Conservation (phyloP, 2,113 vertebrate genomes). For the Motacilla alba region DNA sequence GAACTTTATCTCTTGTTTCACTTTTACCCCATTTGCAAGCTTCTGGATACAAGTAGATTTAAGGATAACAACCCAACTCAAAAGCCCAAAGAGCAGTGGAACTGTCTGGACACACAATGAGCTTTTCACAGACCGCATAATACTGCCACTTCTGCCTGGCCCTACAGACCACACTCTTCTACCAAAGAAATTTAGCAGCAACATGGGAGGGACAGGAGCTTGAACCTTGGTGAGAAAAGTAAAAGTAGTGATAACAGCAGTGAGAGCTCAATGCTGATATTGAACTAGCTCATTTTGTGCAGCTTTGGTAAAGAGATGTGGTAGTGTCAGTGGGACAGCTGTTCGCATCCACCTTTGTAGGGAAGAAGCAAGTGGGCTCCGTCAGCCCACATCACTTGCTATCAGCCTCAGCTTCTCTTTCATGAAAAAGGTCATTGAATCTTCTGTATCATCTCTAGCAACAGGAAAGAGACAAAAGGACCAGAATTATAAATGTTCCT, state of each 20-base stretch:
- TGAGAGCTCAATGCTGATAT: accelerated
- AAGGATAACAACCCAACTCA: not conserved
- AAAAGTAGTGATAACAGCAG: not conserved
- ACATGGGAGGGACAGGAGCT: not conserved
- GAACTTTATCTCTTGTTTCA: not conserved
- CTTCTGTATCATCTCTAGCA: not conserved
- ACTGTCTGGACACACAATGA: not conserved
- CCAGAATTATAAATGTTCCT: not conserved
- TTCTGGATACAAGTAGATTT: not conserved
- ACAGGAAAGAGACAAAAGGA: not conserved
- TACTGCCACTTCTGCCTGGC: not conserved
- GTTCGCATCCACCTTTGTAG: not conserved
- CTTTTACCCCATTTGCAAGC: not conserved
- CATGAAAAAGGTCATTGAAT: not conserved
- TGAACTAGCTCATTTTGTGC: not conserved
- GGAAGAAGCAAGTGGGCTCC: not conserved
- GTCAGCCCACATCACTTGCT: not conserved
- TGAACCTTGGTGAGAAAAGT: not conserved
- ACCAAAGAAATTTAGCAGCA: not conserved
- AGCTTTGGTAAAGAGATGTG: not conserved
- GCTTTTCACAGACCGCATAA: not conserved
- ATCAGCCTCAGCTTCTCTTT: not conserved
- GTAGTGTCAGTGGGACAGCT: not conserved
- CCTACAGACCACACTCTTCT: not conserved
- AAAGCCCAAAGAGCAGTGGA: not conserved